Percentiles rank a stretch among this genome's conserved stretches.
Conservation (phyloP, 2,888 invertebrate species). For the Morinoia aosen region DNA sequence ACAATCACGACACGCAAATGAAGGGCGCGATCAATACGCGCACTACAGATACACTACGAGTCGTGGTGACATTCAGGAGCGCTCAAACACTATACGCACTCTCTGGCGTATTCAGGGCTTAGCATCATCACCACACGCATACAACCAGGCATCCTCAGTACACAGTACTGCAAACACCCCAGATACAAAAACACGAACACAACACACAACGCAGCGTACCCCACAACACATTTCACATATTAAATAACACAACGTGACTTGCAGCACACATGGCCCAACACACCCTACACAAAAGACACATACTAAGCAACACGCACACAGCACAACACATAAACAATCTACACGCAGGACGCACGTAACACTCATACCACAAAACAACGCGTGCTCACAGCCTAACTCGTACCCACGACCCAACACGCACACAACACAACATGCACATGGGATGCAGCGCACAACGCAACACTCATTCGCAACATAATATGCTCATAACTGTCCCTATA, state of each 20-base stretch:
- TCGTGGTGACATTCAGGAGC: not conserved
- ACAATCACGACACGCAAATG: not conserved
- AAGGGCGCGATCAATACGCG: not conserved
- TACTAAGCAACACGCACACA: not conserved
- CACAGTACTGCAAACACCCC: not conserved
- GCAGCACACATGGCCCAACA: too few relatives aligned
- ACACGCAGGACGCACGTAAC: not conserved
- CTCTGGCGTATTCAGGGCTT: too few relatives aligned
- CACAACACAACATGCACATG: too few relatives aligned
- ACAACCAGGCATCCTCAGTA: not conserved
- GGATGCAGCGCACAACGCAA: too few relatives aligned
- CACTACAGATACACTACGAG: not conserved
- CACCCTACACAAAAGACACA: not conserved
- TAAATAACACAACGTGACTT: too few relatives aligned
- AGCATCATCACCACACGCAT: not conserved
- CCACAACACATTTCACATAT: too few relatives aligned
- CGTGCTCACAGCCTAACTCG: too few relatives aligned
- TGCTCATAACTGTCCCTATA: not conserved
- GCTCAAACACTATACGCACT: too few relatives aligned
- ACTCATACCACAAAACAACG: too few relatives aligned
- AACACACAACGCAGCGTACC: too few relatives aligned
- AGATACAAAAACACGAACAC: not conserved
- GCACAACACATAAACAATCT: not conserved
- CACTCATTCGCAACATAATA: too few relatives aligned
- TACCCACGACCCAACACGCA: too few relatives aligned